These are phyloP conservation scores for Hycleus cichorii DNA, from an alignment of 1,140 invertebrate species.

Conservation along the genomic window DNA sequence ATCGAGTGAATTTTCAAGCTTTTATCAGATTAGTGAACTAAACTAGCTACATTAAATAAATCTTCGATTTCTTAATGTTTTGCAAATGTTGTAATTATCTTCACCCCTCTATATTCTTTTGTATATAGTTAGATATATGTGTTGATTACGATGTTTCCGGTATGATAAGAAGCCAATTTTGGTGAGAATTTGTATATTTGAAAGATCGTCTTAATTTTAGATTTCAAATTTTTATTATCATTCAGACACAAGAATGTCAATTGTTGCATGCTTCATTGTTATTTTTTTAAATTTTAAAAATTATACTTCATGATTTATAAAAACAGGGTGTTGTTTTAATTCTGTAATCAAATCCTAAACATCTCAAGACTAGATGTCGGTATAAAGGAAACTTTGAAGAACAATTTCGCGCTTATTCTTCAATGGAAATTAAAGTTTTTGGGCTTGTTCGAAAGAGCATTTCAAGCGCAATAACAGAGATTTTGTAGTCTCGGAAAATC, in stretches of 20 bases:
- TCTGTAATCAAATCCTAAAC: background rate
- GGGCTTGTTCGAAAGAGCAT: no score
- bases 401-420: no score
- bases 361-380: no score
- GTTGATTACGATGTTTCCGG: no score
- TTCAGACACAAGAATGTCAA: slow-evolving; percentile 23
- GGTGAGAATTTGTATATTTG: background rate
- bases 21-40: no score
- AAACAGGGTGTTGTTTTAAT: slow-evolving; percentile 6
- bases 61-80: background rate
- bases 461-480: no score
- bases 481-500: no score
- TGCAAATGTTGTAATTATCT: no score
- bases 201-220: slow-evolving; percentile 3
- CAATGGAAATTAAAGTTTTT: no score
- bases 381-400: no score
- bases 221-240: slow-evolving; percentile 15
- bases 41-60: slow-evolving; percentile 3
- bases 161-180: no score
- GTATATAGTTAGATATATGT: slow-evolving; percentile 2
- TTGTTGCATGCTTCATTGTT: slow-evolving; percentile 28
- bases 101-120: background rate
- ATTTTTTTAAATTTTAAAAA: slow-evolving; percentile 21
- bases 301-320: slow-evolving; percentile 12
- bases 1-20: background rate